These are phyloP conservation scores for Corbicula japonica DNA, from an alignment of 2,888 invertebrate species.

Conservation along the genomic window DNA sequence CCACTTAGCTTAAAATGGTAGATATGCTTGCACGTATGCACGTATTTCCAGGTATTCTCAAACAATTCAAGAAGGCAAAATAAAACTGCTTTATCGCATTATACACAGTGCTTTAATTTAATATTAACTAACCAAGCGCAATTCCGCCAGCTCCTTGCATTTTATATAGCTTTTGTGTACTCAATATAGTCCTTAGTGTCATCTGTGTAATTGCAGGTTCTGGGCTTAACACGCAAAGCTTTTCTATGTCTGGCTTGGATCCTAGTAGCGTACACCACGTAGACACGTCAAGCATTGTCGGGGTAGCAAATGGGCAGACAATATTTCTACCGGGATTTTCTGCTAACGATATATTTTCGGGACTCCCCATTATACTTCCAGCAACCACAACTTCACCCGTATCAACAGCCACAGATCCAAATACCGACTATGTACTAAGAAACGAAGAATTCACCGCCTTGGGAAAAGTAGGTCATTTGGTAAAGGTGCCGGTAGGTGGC, in stretches of 20 bases:
- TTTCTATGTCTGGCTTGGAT: slow-evolving; percentile 19
- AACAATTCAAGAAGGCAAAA: too few relatives aligned
- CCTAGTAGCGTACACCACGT: slow-evolving; percentile 8
- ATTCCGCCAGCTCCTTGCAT: too few relatives aligned
- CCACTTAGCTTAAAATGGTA: too few relatives aligned
- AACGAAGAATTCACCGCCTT: slow-evolving; percentile 57
- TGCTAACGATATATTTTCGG: slow-evolving; percentile 18
- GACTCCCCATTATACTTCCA: slow-evolving; percentile 18
- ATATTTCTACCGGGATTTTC: slow-evolving; percentile 33
- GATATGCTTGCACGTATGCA: too few relatives aligned
- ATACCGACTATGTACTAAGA: slow-evolving; percentile 17
- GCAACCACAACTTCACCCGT: neutral
- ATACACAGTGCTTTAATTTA: too few relatives aligned
- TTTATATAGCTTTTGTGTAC: too few relatives aligned
- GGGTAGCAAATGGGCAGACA: slow-evolving; percentile 33
- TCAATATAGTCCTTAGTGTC: neutral
- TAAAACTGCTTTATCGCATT: too few relatives aligned
- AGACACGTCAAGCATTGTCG: slow-evolving; percentile 39
- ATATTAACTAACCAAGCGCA: too few relatives aligned
- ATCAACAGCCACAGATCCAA: neutral
- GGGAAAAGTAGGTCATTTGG: slow-evolving; percentile 47
- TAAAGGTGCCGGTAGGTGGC: slow-evolving; percentile 30
- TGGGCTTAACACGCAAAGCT: slow-evolving; percentile 36
- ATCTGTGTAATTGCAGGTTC: slow-evolving; percentile 48
- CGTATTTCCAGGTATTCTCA: too few relatives aligned